Conservation (phyloP, 2,113 vertebrate genomes). For the Myotis lucifugus region DNA sequence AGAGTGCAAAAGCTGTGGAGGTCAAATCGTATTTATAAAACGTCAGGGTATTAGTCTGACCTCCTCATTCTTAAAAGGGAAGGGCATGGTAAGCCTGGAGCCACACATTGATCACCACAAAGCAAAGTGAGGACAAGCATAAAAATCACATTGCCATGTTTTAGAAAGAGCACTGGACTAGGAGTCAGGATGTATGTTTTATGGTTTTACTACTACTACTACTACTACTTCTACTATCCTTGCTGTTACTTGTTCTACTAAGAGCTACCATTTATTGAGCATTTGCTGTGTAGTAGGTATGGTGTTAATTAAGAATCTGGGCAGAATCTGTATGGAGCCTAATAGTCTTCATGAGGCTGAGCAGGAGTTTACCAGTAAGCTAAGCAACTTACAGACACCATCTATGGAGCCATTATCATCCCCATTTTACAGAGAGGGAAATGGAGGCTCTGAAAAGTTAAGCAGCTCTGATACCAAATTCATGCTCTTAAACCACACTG, state of each 20-base stretch:
- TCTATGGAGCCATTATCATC: background rate
- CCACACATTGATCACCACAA: background rate
- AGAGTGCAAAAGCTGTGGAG: background rate
- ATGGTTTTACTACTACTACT: background rate
- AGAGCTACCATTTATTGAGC: background rate
- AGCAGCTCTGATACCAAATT: background rate
- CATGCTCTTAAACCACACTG: background rate
- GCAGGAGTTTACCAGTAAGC: background rate
- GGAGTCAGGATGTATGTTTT: background rate
- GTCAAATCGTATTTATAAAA: background rate
- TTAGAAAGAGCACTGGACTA: background rate
- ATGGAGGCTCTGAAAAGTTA: background rate
- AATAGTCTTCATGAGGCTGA: background rate
- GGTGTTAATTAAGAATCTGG: background rate
- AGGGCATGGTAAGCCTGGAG: background rate
- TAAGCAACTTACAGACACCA: background rate
- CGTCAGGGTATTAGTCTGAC: background rate
- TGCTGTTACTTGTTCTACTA: background rate
- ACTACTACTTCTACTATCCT: background rate
- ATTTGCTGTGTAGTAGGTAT: background rate
- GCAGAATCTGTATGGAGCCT: background rate
- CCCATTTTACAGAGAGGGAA: background rate
- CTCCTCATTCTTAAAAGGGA: background rate
- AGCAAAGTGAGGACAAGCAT: background rate
- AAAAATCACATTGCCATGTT: background rate